Base-by-base conservation (phyloP, 2,888 invertebrate genomes). In the Drosophila antonietae region DNA sequence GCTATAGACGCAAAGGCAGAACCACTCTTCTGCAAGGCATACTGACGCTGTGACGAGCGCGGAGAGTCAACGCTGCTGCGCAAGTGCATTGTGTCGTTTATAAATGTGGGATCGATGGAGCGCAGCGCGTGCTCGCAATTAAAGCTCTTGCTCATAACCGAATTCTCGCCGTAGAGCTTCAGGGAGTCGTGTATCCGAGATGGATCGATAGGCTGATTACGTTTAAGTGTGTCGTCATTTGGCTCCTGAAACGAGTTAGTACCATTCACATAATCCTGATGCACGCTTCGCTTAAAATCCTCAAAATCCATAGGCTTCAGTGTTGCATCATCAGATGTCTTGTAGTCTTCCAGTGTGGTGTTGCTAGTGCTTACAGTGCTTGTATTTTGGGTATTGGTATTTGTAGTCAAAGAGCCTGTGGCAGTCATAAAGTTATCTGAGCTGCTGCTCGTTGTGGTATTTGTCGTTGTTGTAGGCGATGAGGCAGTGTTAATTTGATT, bases 131-230 rank as follows among this genome's bases (percentile, higher is more conserved):
- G 90, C 73, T 92, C 93, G 69, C 93, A 93, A 75, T 92, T 93
- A 63, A 92, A 92, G 81, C 93, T 93, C 79, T 93, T 93, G 80
- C 93, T 93, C 92, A 93, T 93, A 14, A 86, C 91, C 39, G 92
- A 91, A 62, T 93, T 93, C 55, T 92, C 92, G 51, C 93, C 93
- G 63, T 93, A 93, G 4, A 93, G 80, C 69, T 93, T 93, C 2
- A 93, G 80, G 2, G 93, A 93, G 71, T 93, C 93, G 65, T 93
- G 92, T 69, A 93, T 93, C 44, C 93, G 90, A 20, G 93, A 93
- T 5, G 93, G 93, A 90, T 93, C 93, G 33, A 93, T 93, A n/a
- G 93, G 93, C 74, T 93, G 93, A 76, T 93, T 93, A 3, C 91
- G 91, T 80, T 93, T 93, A 2, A 93, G 73, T 2, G 93, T 92